Conservation (phyloP, 2,113 vertebrate species). For the Sander vitreus region DNA sequence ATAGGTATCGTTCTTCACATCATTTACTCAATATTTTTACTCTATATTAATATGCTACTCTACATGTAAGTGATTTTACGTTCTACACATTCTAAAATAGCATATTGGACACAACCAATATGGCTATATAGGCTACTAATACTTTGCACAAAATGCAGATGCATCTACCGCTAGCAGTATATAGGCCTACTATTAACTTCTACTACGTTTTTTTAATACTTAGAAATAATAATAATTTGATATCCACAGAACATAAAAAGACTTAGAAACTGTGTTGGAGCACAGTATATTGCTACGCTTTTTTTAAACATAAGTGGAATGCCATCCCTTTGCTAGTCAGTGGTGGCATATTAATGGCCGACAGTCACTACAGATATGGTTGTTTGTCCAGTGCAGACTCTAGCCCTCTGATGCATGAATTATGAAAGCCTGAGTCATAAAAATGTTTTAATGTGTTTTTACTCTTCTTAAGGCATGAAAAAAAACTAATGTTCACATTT, state of each 20-base stretch:
- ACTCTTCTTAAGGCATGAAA: too few relatives aligned
- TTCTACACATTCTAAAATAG: not conserved
- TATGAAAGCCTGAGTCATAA: too few relatives aligned
- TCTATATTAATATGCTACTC: too few relatives aligned
- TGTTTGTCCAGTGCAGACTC: not conserved
- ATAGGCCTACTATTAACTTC: not conserved
- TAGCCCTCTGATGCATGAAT: too few relatives aligned
- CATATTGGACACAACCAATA: not conserved
- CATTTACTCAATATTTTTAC: not conserved
- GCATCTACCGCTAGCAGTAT: not conserved
- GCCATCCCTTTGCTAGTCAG: not conserved
- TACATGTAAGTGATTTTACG: not conserved
- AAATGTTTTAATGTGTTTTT: too few relatives aligned
- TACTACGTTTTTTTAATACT: not conserved
- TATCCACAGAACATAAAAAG: not conserved
- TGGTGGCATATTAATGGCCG: not conserved
- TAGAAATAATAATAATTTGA: not conserved
- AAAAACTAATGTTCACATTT: too few relatives aligned
- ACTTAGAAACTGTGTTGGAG: not conserved
- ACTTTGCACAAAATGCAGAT: not conserved
- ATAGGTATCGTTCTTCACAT: not conserved
- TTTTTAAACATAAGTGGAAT: not conserved
- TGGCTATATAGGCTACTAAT: not conserved
- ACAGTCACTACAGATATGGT: not conserved
- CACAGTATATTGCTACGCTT: not conserved